These are phyloP conservation scores for Aphaenogaster ashmeadi DNA, from an alignment of 1,140 invertebrate species.

Conservation along the genomic window DNA sequence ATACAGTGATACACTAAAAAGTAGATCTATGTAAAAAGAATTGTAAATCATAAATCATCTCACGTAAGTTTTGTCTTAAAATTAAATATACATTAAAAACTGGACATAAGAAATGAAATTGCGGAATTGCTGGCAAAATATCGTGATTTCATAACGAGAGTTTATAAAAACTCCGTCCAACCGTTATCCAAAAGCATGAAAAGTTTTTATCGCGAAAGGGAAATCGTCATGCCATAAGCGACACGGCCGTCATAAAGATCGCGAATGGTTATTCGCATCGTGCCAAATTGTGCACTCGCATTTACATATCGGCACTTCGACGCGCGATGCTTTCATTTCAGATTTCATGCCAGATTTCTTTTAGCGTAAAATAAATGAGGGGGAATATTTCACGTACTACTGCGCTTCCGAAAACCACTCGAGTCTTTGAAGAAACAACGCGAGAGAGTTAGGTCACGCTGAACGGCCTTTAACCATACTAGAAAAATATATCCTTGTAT, in stretches of 20 bases:
- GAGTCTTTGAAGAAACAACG: slow-evolving; percentile 16
- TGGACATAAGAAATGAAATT: not conserved
- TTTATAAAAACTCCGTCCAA: not conserved
- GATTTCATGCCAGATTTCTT: slow-evolving; percentile 53
- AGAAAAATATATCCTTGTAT: slow-evolving; percentile 54
- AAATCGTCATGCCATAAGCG: slow-evolving; percentile 39
- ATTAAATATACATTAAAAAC: not conserved
- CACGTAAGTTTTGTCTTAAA: not conserved
- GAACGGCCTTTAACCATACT: slow-evolving; percentile 51
- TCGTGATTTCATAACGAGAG: not conserved
- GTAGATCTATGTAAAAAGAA: slow-evolving; percentile 1
- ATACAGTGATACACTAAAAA: not conserved
- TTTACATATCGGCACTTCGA: slow-evolving; percentile 58
- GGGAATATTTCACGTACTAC: not conserved
- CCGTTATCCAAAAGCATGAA: not conserved
- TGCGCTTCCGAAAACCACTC: slow-evolving; percentile 1
- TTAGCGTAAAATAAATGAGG: not conserved
- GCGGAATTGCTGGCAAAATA: not conserved
- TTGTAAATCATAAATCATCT: not conserved
- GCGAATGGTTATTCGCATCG: slow-evolving; percentile 38
- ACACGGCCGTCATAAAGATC: slow-evolving; percentile 63
- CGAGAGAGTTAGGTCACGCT: slow-evolving; percentile 27
- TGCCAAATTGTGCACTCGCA: slow-evolving; percentile 69
- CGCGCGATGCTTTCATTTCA: slow-evolving; percentile 56
- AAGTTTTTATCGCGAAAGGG: slow-evolving; percentile 2